A percentile compares a stretch with the other conserved stretches of the same genome.
These are phyloP conservation scores for Leontocebus nigricollis DNA, from an alignment of 2,797 vertebrate genomes.

Conservation along the genomic window DNA sequence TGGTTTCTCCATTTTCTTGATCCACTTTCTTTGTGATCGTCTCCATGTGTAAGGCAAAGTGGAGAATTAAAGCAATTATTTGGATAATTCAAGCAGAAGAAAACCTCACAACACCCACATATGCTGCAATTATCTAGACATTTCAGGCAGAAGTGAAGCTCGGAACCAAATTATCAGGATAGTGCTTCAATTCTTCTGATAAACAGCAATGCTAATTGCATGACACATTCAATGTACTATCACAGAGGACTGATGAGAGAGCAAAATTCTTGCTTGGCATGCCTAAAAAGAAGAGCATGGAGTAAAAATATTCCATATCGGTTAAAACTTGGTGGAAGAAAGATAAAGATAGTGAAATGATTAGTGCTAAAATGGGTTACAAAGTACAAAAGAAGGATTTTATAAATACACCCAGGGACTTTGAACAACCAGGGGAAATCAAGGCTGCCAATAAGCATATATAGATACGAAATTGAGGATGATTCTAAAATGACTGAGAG, in stretches of 20 bases:
- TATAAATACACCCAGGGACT: slow-evolving; percentile 61
- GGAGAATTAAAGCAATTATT: slow-evolving; percentile 25
- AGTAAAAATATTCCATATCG: neutral
- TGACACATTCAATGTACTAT: neutral
- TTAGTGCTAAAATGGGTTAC: neutral
- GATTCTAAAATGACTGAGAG: slow-evolving; percentile 69
- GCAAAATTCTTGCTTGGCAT: neutral
- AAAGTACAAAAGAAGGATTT: slow-evolving; percentile 43
- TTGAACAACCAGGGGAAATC: slow-evolving; percentile 41
- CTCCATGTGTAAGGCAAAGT: neutral
- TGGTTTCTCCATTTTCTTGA: neutral
- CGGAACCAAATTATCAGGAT: neutral
- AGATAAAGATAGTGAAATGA: neutral
- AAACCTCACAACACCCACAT: neutral
- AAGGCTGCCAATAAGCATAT: slow-evolving; percentile 68
- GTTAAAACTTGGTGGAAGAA: neutral
- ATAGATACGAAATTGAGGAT: slow-evolving; percentile 62
- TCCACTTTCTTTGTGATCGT: neutral
- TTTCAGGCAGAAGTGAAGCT: slow-evolving; percentile 31
- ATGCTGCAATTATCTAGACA: slow-evolving; percentile 35
- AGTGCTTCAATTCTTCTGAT: neutral
- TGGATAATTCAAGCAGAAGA: slow-evolving; percentile 30
- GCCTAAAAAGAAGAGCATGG: neutral
- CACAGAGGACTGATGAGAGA: neutral
- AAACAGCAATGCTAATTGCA: neutral